Conservation (phyloP, 2,113 vertebrate genomes). For the Plestiodon gilberti region DNA sequence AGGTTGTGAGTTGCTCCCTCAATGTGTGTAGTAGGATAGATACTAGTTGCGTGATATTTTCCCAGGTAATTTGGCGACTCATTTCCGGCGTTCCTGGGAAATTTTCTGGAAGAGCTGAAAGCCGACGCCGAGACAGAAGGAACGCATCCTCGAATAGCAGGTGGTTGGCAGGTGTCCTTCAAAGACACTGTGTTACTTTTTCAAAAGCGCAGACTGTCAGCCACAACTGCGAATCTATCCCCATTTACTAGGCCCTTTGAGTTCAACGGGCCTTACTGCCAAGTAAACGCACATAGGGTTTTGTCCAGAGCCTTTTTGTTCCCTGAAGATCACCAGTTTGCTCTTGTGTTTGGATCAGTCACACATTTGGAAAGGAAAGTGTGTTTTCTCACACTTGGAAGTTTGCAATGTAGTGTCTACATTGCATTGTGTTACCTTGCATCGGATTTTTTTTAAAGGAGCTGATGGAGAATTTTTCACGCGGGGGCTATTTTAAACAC, state of each 20-base stretch:
- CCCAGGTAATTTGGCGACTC: background rate
- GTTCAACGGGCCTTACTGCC: background rate
- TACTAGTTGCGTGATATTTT: background rate
- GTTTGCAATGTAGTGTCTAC: too few relatives aligned
- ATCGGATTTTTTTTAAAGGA: background rate
- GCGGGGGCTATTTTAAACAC: background rate
- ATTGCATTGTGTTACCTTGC: too few relatives aligned
- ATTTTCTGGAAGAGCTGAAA: background rate
- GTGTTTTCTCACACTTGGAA: too few relatives aligned
- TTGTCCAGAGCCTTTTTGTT: background rate
- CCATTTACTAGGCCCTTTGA: background rate
- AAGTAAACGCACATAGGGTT: background rate
- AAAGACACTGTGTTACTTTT: too few relatives aligned
- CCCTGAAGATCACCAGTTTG: background rate
- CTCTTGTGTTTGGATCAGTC: too few relatives aligned
- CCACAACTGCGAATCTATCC: background rate
- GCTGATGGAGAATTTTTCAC: background rate
- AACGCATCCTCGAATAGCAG: too few relatives aligned
- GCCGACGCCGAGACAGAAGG: background rate
- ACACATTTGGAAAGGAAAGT: fast-evolving
- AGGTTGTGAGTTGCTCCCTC: too few relatives aligned
- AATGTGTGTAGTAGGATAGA: too few relatives aligned
- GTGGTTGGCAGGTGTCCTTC: too few relatives aligned
- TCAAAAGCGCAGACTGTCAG: background rate
- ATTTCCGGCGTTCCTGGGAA: background rate